A percentile compares a stretch with the other conserved stretches of the same genome.
These are phyloP conservation scores for Oligia fasciuncula DNA, from an alignment of 2,888 invertebrate species.

Conservation along the genomic window DNA sequence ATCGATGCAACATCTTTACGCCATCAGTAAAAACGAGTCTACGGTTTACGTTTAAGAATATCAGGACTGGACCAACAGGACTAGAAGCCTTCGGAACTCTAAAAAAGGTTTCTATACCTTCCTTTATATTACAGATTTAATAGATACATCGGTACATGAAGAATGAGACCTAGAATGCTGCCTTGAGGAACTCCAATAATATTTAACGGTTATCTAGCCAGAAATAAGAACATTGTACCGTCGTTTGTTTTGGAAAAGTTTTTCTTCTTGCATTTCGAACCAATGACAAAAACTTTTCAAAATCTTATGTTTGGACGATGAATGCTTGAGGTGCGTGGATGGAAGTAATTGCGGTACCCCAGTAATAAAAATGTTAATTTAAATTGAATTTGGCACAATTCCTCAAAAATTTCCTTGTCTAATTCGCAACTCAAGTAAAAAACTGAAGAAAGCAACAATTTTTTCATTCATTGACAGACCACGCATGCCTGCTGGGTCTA, in stretches of 20 bases:
- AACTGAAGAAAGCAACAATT: background rate
- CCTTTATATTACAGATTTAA: no score
- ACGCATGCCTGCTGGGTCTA: background rate
- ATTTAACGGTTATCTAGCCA: no score
- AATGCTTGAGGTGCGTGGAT: background rate
- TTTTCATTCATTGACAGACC: background rate
- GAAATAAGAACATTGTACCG: background rate
- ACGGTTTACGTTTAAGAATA: background rate
- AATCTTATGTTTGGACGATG: background rate
- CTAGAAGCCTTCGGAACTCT: background rate
- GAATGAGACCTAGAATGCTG: background rate
- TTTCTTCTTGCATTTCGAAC: background rate
- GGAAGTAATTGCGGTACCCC: background rate
- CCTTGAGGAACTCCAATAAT: conserved; percentile 4
- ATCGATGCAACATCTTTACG: background rate
- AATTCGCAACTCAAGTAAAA: background rate
- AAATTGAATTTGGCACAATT: background rate
- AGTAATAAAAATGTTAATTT: background rate
- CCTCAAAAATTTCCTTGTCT: background rate
- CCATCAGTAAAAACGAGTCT: no score
- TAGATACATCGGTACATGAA: background rate
- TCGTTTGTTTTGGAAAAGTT: background rate
- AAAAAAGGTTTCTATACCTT: background rate
- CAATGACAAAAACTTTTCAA: background rate
- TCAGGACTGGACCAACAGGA: background rate